Conservation (phyloP, 2,888 invertebrate genomes). For the Julus scanicus region DNA sequence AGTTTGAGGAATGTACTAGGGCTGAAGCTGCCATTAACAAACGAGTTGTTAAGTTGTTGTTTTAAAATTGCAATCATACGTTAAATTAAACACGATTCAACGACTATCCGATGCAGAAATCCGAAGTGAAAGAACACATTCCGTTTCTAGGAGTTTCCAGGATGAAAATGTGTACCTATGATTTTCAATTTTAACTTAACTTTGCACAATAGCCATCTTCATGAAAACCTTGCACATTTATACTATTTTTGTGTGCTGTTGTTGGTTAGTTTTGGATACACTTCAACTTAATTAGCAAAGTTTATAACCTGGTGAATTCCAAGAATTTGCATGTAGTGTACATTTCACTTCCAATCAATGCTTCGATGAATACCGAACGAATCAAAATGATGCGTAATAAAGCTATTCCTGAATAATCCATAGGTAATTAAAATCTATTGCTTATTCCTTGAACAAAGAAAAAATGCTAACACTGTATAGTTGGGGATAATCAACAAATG, state of each 20-base stretch:
- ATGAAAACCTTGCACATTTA: too few relatives aligned
- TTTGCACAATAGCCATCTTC: neutral
- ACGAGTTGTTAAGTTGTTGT: constrained; percentile 10
- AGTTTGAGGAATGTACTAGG: constrained; percentile 45
- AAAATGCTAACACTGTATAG: constrained; percentile 27
- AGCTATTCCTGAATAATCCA: constrained; percentile 26
- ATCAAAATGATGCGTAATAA: constrained; percentile 27
- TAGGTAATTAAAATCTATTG: neutral
- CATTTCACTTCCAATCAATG: neutral
- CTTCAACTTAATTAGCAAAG: neutral
- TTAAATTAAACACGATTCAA: constrained; percentile 17
- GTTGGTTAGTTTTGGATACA: too few relatives aligned
- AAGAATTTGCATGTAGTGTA: neutral
- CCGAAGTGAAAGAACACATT: neutral
- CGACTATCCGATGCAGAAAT: neutral
- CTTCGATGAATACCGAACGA: neutral
- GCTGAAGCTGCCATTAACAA: constrained; percentile 47
- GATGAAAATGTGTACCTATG: neutral
- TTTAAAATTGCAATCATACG: neutral
- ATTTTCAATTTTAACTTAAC: neutral
- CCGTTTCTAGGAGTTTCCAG: neutral
- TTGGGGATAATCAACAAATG: constrained; percentile 40
- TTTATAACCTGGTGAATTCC: neutral
- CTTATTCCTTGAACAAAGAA: constrained; percentile 19
- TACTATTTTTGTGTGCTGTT: too few relatives aligned